Conservation (phyloP, 2,888 invertebrate species). For the Phyllotreta cruciferae region DNA sequence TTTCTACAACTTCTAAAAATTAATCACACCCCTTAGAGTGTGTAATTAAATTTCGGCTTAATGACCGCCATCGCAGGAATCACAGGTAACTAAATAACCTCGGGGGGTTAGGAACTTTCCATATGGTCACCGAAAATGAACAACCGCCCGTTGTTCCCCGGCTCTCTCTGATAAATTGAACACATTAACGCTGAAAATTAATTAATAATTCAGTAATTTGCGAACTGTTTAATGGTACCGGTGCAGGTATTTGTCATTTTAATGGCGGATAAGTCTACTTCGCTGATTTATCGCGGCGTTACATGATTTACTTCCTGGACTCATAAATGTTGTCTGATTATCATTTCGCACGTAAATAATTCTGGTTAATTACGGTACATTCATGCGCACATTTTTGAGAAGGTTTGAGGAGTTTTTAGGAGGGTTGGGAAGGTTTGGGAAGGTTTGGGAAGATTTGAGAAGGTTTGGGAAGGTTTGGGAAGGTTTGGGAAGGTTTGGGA, state of each 20-base stretch:
- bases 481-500: too few species aligned
- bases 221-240: slow-evolving; percentile 28
- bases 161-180: slow-evolving; percentile 28
- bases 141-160: slow-evolving; percentile 14
- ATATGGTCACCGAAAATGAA: slow-evolving; percentile 31
- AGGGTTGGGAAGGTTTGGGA: too few species aligned
- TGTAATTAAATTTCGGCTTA: slow-evolving; percentile 23
- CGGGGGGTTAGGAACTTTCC: slow-evolving; percentile 21
- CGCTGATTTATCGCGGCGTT: not conserved
- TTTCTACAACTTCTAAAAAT: not conserved
- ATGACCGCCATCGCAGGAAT: slow-evolving; percentile 27
- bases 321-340: too few species aligned
- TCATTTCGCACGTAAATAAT: too few species aligned
- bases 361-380: too few species aligned
- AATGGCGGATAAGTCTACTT: slow-evolving; percentile 20
- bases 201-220: slow-evolving; percentile 32
- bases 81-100: slow-evolving; percentile 28
- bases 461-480: too few species aligned
- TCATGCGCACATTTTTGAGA: too few species aligned
- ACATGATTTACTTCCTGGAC: too few species aligned
- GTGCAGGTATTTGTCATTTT: slow-evolving; percentile 29
- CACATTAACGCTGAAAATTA: slow-evolving; percentile 31
- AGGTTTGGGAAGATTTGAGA: too few species aligned
- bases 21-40: slow-evolving; percentile 3
- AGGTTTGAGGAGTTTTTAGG: too few species aligned